phyloP scores from a whole-genome alignment of 2,888 invertebrate genomes.

The Lissocephala sabroskyi region DNA sequence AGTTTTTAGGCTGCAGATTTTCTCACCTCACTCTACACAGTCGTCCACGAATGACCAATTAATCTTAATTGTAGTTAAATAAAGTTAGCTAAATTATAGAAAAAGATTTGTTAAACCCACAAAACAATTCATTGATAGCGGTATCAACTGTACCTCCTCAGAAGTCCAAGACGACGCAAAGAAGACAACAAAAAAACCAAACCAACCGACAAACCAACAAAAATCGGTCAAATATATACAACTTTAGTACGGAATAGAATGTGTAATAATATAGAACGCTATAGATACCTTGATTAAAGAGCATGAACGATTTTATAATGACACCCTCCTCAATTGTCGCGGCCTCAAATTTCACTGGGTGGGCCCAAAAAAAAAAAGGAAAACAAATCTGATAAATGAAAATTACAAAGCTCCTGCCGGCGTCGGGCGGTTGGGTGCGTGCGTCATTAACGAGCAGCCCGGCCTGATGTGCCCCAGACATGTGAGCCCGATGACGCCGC shows the following conservation, averaged over 20 bases:
- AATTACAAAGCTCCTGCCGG: conserved; percentile 40
- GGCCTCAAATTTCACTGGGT: neutral
- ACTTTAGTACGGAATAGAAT: too few species aligned
- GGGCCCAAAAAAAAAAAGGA: conserved; percentile 56
- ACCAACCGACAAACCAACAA: too few species aligned
- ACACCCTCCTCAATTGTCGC: too few species aligned
- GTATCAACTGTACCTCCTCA: too few species aligned
- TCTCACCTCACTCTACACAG: too few species aligned
- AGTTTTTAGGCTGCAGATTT: too few species aligned
- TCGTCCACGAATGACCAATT: neutral
- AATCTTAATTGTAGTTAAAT: conserved; percentile 1
- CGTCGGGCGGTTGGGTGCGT: neutral
- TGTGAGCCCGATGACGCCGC: conserved; percentile 44
- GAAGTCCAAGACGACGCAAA: neutral
- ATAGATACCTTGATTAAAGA: too few species aligned
- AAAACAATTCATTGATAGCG: too few species aligned
- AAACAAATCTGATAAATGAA: conserved; percentile 62
- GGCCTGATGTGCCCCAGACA: conserved; percentile 63
- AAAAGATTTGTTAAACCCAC: too few species aligned
- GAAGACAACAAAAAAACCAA: conserved; percentile 17
- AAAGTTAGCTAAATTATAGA: neutral
- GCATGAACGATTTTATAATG: too few species aligned
- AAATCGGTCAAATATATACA: too few species aligned
- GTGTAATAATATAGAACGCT: too few species aligned
- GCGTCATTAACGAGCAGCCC: conserved; percentile 64